Evolutionary conservation across 1,140 invertebrate genomes (phyloP).

Genomic region (Drosophila lowei): DNA sequence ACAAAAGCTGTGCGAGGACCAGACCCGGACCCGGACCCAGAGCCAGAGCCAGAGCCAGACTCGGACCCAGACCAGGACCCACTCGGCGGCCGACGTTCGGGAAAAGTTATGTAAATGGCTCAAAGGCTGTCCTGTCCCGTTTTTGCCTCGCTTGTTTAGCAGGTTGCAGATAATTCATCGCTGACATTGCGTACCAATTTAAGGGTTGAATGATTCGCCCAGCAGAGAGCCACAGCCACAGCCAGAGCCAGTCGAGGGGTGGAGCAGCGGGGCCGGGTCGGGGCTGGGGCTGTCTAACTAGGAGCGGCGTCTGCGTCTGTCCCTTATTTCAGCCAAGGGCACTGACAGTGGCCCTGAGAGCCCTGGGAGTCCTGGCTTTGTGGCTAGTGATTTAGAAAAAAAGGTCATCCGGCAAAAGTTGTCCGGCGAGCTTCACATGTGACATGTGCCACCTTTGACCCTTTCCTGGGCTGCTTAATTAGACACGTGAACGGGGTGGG

Average conservation of each 20-base stretch:
- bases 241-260: constrained; percentile 5
- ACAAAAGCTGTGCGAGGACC: constrained; percentile 65
- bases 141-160: constrained; percentile 66
- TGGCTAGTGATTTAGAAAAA: constrained; percentile 78
- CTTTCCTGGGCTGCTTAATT: constrained; percentile 58
- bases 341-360: constrained; percentile 47
- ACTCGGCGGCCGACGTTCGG: background rate
- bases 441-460: constrained; percentile 50
- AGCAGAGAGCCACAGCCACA: constrained; percentile 28
- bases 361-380: constrained; percentile 38
- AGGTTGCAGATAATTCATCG: constrained; percentile 81
- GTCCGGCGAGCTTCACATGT: constrained; percentile 53
- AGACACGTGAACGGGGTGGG: constrained; percentile 70
- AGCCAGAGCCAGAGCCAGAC: background rate
- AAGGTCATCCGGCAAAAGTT: constrained; percentile 72
- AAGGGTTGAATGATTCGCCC: constrained; percentile 78
- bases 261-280: constrained; percentile 1
- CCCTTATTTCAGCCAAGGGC: constrained; percentile 55
- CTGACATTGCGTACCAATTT: constrained; percentile 82
- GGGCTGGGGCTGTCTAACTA: constrained; percentile 48
- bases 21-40: background rate
- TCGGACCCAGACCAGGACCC: constrained; percentile 15
- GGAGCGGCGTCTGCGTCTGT: constrained; percentile 57
- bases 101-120: constrained; percentile 66
- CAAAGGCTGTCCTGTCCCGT: constrained; percentile 45